Evolutionary conservation across 2,888 invertebrate species (phyloP), one percentile per base, ranked within the genome.

Genomic region (Choristoneura rosaceana): DNA sequence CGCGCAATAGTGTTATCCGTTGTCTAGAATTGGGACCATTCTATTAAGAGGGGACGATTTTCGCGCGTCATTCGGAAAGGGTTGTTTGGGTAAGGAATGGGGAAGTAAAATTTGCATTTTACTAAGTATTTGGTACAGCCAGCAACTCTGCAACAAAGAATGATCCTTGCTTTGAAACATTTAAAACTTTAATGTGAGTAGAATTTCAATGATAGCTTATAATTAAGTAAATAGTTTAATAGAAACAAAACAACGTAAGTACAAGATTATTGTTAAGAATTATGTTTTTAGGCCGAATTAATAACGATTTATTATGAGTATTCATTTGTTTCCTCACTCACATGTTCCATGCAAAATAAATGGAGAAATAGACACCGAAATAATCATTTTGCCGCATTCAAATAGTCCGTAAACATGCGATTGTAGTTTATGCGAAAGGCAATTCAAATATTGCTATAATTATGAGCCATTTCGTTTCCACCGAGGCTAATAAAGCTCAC

Each of bases 381-480:
- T 82, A 85, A 86, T 85, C 82, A 86, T 87, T 84, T 82, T 83
- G 78, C 86, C 85, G 87, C 86, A 88, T 84, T 87, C 79, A 84
- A 91, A 91, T 89, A 84, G 89, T 85, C 86, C 77, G 80, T 79
- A 74, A 86, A 87, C 91, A 91, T 91, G 91, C 91, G 87, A 91
- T 84, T 87, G 83, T 81, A 80, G 84, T 86, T 90, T 90, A 88
- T 87, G 87, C 86, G 86, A 82, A 90, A 88, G 82, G 84, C 85
- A 89, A 88, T 89, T 90, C 89, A 87, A 90, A 90, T 89, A 90
- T 88, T 86, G 87, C 90, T 89, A 86, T 91, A 90, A 91, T 91
- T 90, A 90, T 84, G 87, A 84, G 87, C 87, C 87, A 86, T 90
- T 91, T 85, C 84, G 84, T 89, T 90, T 84, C 87, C 83, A 89